phyloP scores from a whole-genome alignment of 2,888 invertebrate species.

The Gibbula magus region DNA sequence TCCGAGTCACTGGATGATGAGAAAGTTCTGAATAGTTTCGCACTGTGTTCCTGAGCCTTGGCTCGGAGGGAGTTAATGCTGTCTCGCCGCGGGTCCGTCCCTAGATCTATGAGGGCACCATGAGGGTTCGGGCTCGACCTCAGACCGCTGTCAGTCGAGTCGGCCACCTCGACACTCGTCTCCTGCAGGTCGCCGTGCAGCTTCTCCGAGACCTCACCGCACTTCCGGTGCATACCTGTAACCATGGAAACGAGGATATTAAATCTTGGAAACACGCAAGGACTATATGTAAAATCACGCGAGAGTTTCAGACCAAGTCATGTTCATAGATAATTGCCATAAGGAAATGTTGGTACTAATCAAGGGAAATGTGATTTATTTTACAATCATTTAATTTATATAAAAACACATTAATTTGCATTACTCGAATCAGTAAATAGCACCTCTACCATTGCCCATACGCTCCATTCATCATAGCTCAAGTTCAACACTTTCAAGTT shows the following conservation, averaged over 20 bases:
- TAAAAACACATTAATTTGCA: too few species aligned
- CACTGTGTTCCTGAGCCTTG: slow-evolving; percentile 91
- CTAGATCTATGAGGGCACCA: slow-evolving; percentile 16
- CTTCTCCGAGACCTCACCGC: slow-evolving; percentile 95
- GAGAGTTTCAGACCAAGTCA: too few species aligned
- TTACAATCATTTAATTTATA: too few species aligned
- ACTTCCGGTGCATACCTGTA: slow-evolving; percentile 98
- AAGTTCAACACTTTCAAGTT: too few species aligned
- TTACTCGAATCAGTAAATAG: too few species aligned
- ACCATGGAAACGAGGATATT: not conserved
- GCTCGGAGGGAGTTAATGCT: slow-evolving; percentile 94
- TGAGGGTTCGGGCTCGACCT: not conserved
- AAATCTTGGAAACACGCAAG: too few species aligned
- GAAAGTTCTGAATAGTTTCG: slow-evolving; percentile 57
- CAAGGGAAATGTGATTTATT: too few species aligned
- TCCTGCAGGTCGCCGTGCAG: slow-evolving; percentile 82
- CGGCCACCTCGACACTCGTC: slow-evolving; percentile 80
- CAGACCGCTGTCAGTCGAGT: slow-evolving; percentile 37
- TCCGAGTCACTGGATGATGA: slow-evolving; percentile 7
- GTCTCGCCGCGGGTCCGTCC: slow-evolving; percentile 83
- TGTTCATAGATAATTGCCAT: too few species aligned
- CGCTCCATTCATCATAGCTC: too few species aligned
- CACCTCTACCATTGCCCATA: too few species aligned
- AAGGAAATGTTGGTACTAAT: too few species aligned
- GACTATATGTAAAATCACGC: too few species aligned